Percentiles rank a stretch among this genome's conserved stretches.
Conservation (phyloP, 2,888 invertebrate species). For the Oxytorus armatus region DNA sequence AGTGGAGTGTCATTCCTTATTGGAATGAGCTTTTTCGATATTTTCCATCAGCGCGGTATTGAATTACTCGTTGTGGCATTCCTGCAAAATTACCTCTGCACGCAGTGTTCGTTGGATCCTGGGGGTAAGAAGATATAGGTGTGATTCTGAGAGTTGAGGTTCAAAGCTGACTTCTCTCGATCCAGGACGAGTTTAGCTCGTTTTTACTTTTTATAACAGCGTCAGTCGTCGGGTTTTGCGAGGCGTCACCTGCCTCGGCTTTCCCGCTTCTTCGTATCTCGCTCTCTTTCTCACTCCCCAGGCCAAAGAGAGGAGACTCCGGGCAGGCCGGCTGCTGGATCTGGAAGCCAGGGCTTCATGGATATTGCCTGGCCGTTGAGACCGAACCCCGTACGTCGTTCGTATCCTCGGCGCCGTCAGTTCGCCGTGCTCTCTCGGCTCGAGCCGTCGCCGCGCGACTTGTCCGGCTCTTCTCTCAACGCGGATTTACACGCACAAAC, state of each 20-base stretch:
- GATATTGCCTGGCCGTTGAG: slow-evolving; percentile 44
- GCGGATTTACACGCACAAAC: slow-evolving; percentile 30
- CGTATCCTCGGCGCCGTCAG: slow-evolving; percentile 67
- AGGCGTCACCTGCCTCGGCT: slow-evolving; percentile 71
- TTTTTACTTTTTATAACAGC: slow-evolving; percentile 66
- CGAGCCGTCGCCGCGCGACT: slow-evolving; percentile 68
- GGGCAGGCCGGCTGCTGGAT: slow-evolving; percentile 49
- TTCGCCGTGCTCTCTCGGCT: slow-evolving; percentile 72
- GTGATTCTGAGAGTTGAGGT: slow-evolving; percentile 63
- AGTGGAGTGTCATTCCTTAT: no score
- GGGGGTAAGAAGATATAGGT: slow-evolving; percentile 54
- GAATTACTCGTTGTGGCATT: slow-evolving; percentile 50
- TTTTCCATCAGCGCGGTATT: slow-evolving; percentile 30
- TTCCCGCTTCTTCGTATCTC: slow-evolving; percentile 64
- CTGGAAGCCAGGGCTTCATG: slow-evolving; percentile 61
- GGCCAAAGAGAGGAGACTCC: slow-evolving; percentile 42
- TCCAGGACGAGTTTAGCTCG: slow-evolving; percentile 66
- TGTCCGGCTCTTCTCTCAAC: slow-evolving; percentile 58
- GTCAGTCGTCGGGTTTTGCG: slow-evolving; percentile 66
- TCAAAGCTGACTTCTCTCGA: slow-evolving; percentile 48
- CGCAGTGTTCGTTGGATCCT: slow-evolving; percentile 16
- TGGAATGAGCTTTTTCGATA: slow-evolving; percentile 31
- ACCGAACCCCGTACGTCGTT: slow-evolving; percentile 61
- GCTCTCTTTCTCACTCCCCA: slow-evolving; percentile 46
- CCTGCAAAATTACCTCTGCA: slow-evolving; percentile 31